phyloP scores from a whole-genome alignment of 2,888 invertebrate genomes.

The Metopia argyrocephala region DNA sequence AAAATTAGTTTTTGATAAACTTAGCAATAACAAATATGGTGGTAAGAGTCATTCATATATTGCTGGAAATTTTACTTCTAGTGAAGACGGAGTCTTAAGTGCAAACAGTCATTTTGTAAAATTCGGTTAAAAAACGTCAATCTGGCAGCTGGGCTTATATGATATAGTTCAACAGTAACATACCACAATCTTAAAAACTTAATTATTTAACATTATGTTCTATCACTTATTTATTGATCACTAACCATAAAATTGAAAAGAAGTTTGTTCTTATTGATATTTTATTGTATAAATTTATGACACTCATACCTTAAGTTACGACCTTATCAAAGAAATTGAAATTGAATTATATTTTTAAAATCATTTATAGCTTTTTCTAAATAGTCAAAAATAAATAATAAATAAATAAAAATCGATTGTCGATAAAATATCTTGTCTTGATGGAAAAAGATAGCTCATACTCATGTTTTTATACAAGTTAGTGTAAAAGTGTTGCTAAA shows the following conservation, averaged over 20 bases:
- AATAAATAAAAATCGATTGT: slow-evolving; percentile 55
- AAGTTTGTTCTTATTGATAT: slow-evolving; percentile 1
- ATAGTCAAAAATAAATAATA: slow-evolving; percentile 26
- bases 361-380: slow-evolving; percentile 43
- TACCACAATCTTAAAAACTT: background rate
- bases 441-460: slow-evolving; percentile 56
- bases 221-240: slow-evolving; percentile 40
- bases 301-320: slow-evolving; percentile 37
- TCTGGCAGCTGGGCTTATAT: no score
- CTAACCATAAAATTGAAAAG: background rate
- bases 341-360: slow-evolving; percentile 33
- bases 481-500: background rate
- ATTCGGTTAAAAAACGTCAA: no score
- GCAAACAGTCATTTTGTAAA: no score
- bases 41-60: no score
- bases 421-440: slow-evolving; percentile 63
- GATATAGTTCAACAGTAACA: background rate
- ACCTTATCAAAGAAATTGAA: slow-evolving; percentile 48
- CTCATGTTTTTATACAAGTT: slow-evolving; percentile 1
- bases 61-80: no score
- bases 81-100: no score
- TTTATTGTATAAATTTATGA: slow-evolving; percentile 46
- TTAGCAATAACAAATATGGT: no score
- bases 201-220: slow-evolving; percentile 31
- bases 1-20: no score